phyloP scores from a whole-genome alignment of 2,113 vertebrate genomes.

The Mystacornis crossleyi region DNA sequence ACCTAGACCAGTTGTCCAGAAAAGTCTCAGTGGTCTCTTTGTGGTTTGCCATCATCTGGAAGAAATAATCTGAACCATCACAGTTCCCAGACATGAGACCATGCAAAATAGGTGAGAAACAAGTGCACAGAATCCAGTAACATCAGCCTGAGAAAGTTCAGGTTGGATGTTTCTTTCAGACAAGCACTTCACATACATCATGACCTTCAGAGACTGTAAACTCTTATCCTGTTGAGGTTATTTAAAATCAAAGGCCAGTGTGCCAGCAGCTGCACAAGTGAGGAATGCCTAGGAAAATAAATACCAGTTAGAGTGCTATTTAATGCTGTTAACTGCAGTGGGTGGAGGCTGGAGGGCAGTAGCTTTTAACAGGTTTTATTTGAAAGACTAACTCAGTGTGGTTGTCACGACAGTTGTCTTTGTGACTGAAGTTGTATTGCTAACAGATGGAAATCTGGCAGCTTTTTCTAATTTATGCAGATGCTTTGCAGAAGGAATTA shows the following conservation, averaged over 20 bases:
- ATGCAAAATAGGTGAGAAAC: not conserved
- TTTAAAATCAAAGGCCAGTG: slow-evolving; percentile 74
- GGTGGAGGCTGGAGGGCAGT: slow-evolving; percentile 73
- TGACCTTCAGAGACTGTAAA: slow-evolving; percentile 60
- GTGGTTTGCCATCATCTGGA: slow-evolving; percentile 40
- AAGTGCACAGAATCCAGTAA: not conserved
- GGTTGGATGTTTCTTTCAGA: slow-evolving; percentile 21
- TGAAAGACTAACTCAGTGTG: slow-evolving; percentile 77
- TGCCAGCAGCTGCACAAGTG: slow-evolving; percentile 66
- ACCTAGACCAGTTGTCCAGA: slow-evolving; percentile 6
- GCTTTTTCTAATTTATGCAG: slow-evolving; percentile 66
- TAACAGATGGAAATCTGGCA: slow-evolving; percentile 79
- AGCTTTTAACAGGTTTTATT: slow-evolving; percentile 81
- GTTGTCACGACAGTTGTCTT: slow-evolving; percentile 79
- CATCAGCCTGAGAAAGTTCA: slow-evolving; percentile 31
- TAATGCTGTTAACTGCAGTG: slow-evolving; percentile 70
- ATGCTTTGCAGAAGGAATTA: slow-evolving; percentile 60
- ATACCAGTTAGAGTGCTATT: slow-evolving; percentile 71
- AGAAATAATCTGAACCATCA: slow-evolving; percentile 33
- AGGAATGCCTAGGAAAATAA: slow-evolving; percentile 80
- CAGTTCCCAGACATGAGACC: not conserved
- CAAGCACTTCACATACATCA: slow-evolving; percentile 18
- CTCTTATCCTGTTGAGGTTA: slow-evolving; percentile 59
- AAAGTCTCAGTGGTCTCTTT: slow-evolving; percentile 2
- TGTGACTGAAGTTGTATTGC: slow-evolving; percentile 73